A percentile compares a stretch with the other conserved stretches of the same genome.
phyloP scores from a whole-genome alignment of 2,797 vertebrate genomes.

The Platyrinchus mystaceus region DNA sequence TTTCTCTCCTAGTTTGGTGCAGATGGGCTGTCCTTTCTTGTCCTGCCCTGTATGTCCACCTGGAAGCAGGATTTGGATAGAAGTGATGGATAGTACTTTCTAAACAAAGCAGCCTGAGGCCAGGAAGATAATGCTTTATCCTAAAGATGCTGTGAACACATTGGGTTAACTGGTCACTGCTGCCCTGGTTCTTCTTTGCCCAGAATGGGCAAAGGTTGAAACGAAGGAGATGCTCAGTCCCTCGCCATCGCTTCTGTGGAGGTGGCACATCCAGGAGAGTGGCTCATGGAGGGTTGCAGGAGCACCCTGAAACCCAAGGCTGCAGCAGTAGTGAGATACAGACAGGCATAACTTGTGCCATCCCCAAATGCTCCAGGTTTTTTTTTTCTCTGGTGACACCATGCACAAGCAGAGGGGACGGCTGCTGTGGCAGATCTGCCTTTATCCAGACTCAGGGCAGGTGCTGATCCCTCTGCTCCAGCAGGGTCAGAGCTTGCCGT shows the following conservation, averaged over 20 bases:
- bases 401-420: neutral
- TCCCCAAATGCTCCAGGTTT: neutral
- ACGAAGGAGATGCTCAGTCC: neutral
- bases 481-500: neutral
- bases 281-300: neutral
- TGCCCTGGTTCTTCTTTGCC: neutral
- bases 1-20: neutral
- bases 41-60: neutral
- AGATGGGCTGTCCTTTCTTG: neutral
- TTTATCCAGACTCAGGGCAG: neutral
- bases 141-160: neutral
- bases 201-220: neutral
- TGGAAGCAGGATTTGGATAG: neutral
- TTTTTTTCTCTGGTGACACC: fast-evolving
- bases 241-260: neutral
- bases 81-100: neutral
- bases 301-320: neutral
- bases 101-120: neutral
- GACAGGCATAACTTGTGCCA: neutral
- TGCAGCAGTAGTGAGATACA: neutral
- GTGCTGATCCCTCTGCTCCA: neutral
- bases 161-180: neutral
- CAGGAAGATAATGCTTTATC: neutral
- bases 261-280: too few relatives aligned
- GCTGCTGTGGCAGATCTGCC: neutral